phyloP scores from a whole-genome alignment of 2,888 invertebrate genomes.

The Bembecia ichneumoniformis region DNA sequence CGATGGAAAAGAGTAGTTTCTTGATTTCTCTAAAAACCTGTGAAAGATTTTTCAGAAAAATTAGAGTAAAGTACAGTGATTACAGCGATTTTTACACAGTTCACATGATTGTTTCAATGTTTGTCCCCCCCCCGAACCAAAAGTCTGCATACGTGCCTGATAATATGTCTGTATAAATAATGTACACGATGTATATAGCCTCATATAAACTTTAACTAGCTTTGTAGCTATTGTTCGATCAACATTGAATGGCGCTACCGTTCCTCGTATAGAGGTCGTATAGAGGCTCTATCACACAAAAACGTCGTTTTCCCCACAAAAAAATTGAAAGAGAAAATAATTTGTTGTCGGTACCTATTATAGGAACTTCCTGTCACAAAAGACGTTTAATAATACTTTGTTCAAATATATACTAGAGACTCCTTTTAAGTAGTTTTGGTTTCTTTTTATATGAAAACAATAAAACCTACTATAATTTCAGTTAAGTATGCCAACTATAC shows the following conservation, averaged over 20 bases:
- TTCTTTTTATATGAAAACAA: no score
- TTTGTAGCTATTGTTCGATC: neutral
- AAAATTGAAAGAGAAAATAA: conserved; percentile 18
- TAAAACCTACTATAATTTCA: no score
- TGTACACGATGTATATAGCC: neutral
- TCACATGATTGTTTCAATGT: no score
- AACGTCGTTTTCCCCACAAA: neutral
- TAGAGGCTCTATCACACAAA: conserved; percentile 3
- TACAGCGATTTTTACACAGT: no score
- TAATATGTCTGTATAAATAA: no score
- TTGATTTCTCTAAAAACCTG: no score
- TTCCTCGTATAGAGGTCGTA: neutral
- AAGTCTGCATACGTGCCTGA: no score
- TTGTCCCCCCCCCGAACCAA: no score
- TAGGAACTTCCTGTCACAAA: conserved; percentile 20
- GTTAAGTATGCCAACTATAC: no score
- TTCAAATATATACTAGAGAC: conserved; percentile 4
- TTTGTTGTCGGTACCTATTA: conserved; percentile 21
- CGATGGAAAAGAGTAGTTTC: no score
- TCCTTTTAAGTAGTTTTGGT: conserved; percentile 8
- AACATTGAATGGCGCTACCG: neutral
- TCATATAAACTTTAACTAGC: neutral
- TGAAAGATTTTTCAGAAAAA: no score
- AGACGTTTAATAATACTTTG: conserved; percentile 13
- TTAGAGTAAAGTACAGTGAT: no score